Base-by-base conservation (phyloP, 2,888 invertebrate species). In the Hedya salicella region DNA sequence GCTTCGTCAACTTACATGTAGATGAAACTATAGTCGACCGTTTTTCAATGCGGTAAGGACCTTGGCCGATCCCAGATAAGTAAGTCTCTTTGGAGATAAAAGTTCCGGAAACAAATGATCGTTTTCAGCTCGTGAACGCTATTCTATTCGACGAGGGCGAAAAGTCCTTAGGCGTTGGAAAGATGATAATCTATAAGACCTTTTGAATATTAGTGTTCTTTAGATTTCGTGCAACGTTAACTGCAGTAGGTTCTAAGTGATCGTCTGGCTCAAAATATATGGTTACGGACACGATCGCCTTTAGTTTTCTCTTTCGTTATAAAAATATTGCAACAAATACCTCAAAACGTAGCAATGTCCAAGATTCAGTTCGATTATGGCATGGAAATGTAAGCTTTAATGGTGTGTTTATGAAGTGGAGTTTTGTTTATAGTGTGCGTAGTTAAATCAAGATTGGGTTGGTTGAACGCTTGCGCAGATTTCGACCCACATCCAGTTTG, bases 401-500 rank as follows among this genome's bases (percentile, higher is more conserved):
- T 5, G 14, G 19, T n/a, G 13, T 39, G 16, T 3, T 0, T 13
- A 60, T 54, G 46, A 19, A 19, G 48, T 40, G 11, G 17, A 66
- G 13, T 59, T 66, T 60, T 1, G 49, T 49, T 40, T 40, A 39
- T 40, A 25, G 40, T 11, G 46, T 39, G 13, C 2, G 25, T 36
- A 36, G 54, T 60, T 65, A 30, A 53, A 66, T 60, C 65, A 46
- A 19, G 65, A 60, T 66, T 53, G 44, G 16, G 53, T 66, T 44
- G 63, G 56, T 36, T 8, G n/a, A 17, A 32, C 53, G 44, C 63
- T 63, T 53, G 65, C 60, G 65, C 65, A 30, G 59, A 60, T 59
- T 59, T 60, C 52, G 65, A 66, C 65, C 65, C 48, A 66, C 60
- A 60, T 66, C 17, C 52, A 52, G 48, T 66, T 63, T 66, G 53